phyloP scores from a whole-genome alignment of 2,797 vertebrate species.

The Rhyacichthys aspro region DNA sequence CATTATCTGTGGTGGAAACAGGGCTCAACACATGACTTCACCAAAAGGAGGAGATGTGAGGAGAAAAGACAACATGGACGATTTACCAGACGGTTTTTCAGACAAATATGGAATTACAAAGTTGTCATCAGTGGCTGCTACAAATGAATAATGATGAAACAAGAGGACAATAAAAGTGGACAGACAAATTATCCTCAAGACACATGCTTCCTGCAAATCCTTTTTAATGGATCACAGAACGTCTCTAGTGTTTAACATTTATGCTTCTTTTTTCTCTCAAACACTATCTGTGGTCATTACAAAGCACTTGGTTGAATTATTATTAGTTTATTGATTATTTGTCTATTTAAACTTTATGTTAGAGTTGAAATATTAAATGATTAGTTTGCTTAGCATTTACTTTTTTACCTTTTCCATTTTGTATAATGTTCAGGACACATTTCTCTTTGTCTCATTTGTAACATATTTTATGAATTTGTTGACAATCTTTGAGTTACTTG shows the following conservation, averaged over 20 bases:
- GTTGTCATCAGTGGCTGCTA: neutral
- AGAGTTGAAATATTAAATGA: neutral
- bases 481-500: constrained; percentile 57
- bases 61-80: constrained; percentile 1
- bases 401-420: neutral
- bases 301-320: no score
- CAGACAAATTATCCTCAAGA: constrained; percentile 1
- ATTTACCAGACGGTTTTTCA: neutral
- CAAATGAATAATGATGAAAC: neutral
- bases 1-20: neutral
- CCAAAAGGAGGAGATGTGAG: neutral
- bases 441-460: constrained; percentile 18
- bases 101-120: constrained; percentile 12
- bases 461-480: constrained; percentile 10
- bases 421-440: neutral
- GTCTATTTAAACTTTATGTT: neutral
- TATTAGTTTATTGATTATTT: neutral
- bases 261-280: no score
- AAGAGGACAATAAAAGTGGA: constrained; percentile 12
- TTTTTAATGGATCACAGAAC: constrained; percentile 1
- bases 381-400: neutral
- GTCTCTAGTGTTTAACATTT: no score
- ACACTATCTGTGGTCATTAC: no score
- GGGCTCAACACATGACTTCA: constrained; percentile 5
- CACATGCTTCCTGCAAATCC: neutral